These are phyloP conservation scores for Psilopogon haemacephalus DNA, from an alignment of 2,113 vertebrate species.

Conservation along the genomic window DNA sequence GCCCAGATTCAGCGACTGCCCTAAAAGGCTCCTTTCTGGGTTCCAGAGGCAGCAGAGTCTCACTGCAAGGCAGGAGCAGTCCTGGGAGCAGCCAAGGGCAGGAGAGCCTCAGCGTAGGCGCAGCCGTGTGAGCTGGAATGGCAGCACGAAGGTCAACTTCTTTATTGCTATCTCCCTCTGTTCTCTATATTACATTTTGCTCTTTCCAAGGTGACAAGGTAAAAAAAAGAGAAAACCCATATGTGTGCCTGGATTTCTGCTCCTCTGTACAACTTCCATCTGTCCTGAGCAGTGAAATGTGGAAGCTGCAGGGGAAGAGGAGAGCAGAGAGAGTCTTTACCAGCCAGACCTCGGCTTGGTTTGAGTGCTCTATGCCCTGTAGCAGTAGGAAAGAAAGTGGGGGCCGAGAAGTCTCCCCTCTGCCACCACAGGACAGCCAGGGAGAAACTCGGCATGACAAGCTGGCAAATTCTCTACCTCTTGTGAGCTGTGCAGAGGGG, in stretches of 20 bases:
- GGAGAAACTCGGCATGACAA: background rate
- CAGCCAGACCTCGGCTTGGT: fast-evolving
- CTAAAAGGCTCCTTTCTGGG: background rate
- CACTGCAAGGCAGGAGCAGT: background rate
- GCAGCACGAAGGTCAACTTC: background rate
- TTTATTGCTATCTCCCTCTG: background rate
- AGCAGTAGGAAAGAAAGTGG: background rate
- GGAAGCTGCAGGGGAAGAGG: background rate
- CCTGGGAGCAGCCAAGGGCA: background rate
- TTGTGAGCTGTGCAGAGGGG: fast-evolving
- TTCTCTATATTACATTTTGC: background rate
- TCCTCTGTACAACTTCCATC: background rate
- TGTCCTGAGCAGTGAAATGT: fast-evolving
- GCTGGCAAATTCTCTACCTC: background rate
- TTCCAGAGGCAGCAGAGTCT: background rate
- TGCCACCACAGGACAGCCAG: background rate
- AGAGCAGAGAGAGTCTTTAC: background rate
- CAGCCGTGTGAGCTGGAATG: background rate
- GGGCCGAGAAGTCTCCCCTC: background rate
- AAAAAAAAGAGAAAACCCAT: slow-evolving; percentile 47
- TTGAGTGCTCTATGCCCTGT: fast-evolving
- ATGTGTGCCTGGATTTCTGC: background rate
- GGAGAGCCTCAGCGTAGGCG: fast-evolving
- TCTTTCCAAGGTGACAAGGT: slow-evolving; percentile 23
- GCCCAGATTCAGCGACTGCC: background rate